phyloP scores from a whole-genome alignment of 2,888 invertebrate species.

The Sylvicola cinctus region DNA sequence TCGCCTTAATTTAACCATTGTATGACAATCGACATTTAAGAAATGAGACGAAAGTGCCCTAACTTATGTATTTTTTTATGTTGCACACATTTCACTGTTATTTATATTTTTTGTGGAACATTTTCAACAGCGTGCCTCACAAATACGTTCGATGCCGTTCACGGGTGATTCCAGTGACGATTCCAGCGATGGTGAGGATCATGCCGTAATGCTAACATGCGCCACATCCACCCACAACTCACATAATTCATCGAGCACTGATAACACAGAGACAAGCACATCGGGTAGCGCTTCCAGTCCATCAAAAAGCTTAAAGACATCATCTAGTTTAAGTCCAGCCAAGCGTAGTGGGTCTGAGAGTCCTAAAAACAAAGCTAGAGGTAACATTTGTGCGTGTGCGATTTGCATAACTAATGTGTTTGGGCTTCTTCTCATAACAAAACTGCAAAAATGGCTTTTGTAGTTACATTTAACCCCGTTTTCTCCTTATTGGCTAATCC shows the following conservation, averaged over 20 bases:
- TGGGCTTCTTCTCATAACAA: too few relatives aligned
- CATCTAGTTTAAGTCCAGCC: constrained; percentile 66
- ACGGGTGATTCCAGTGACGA: constrained; percentile 89
- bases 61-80: not conserved
- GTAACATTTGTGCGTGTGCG: constrained; percentile 25
- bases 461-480: too few relatives aligned
- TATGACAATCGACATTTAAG: too few relatives aligned
- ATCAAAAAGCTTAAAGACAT: constrained; percentile 70
- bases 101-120: constrained; percentile 1
- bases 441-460: too few relatives aligned
- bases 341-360: constrained; percentile 63
- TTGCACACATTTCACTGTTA: constrained; percentile 1
- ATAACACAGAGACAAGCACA: constrained; percentile 33
- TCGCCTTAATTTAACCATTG: too few relatives aligned
- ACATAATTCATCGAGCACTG: constrained; percentile 28
- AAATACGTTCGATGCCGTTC: constrained; percentile 89
- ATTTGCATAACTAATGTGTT: not conserved
- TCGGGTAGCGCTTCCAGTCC: constrained; percentile 56
- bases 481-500: too few relatives aligned
- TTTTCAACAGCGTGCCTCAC: constrained; percentile 84
- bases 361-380: constrained; percentile 63
- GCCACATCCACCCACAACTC: constrained; percentile 17
- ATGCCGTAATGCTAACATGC: constrained; percentile 23
- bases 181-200: constrained; percentile 79
- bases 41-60: not conserved